Base-by-base conservation (phyloP, 2,888 invertebrate species). In the Parnassius mnemosyne region DNA sequence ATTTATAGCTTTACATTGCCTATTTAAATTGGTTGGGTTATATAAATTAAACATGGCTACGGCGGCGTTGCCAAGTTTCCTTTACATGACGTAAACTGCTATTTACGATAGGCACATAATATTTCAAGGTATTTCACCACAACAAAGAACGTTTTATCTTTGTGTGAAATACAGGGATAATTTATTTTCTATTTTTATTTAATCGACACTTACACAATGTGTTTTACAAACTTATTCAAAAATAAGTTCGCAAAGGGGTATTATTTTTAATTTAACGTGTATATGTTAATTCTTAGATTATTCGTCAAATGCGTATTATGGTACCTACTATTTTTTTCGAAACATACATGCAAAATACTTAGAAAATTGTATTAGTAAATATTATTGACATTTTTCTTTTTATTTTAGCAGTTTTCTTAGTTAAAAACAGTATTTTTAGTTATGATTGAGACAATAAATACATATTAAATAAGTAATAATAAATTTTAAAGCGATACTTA, bases 41-140 rank as follows among this genome's bases (percentile, higher is more conserved):
- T 20, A 20, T 20, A 20, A 80, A 46, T 52, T 43, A 55, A 52
- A 80, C 68, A 87, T 85, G 85, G 87, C 82, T 73, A 72, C 68
- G 67, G 69, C 69, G 73, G 70, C 74, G 73, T 75, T 76, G 74
- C 72, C 69, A 71, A 69, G 57, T 65, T 68, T 67, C 65, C 47
- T 50, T 16, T 43, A 65, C 66, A 73, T 75, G 76, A 77, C 75
- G 74, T 71, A 60, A 55, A 42, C 49, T 63, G 43, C 12, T 62
- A 62, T 61, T 65, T 52, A 49, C 55, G 52, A 47, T 60, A 53
- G 10, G 34, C 11, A n/a, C 20, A 20, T 20, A 25, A 11, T 51
- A 25, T 25, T 55, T 55, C n/a, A 46, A 50, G 65, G 60, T 65
- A 59, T 62, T 68, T 62, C 66, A 65, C 66, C 66, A 34, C 25